These are phyloP conservation scores for Pterocles orientalis DNA, from an alignment of 2,113 vertebrate species.

Conservation along the genomic window DNA sequence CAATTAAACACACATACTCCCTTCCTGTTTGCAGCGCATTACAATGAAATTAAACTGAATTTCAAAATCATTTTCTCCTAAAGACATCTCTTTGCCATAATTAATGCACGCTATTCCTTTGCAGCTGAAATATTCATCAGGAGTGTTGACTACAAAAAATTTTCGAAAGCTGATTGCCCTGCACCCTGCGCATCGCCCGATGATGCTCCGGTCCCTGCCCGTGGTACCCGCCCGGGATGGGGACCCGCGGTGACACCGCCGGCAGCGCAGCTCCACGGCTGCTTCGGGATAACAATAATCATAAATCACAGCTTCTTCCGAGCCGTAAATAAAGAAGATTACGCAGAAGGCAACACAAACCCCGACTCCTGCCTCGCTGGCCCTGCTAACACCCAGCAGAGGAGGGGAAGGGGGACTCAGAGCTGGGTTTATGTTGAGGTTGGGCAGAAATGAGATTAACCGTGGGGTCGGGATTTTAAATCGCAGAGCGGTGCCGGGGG, in stretches of 20 bases:
- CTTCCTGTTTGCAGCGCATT: constrained; percentile 75
- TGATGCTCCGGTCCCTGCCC: neutral
- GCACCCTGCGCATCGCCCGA: neutral
- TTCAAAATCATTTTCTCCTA: constrained; percentile 79
- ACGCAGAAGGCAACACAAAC: neutral
- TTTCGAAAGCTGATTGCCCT: constrained; percentile 22
- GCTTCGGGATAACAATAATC: neutral
- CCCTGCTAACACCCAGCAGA: fast-evolving
- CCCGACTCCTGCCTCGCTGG: neutral
- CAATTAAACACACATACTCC: constrained; percentile 85
- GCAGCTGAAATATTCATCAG: constrained; percentile 67
- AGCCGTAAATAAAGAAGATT: neutral
- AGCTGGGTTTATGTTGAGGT: neutral
- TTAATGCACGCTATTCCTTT: constrained; percentile 75
- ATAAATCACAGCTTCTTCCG: constrained; percentile 35
- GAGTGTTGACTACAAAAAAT: neutral
- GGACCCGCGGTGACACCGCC: neutral
- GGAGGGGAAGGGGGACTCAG: neutral
- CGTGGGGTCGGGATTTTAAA: neutral
- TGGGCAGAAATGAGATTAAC: neutral
- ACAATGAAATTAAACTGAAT: constrained; percentile 81
- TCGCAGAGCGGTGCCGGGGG: neutral
- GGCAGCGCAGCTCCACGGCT: neutral
- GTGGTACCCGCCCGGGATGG: neutral
- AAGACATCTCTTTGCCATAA: constrained; percentile 80